Conservation (phyloP, 2,888 invertebrate genomes). For the Kuschelorhynchus macadamiae region DNA sequence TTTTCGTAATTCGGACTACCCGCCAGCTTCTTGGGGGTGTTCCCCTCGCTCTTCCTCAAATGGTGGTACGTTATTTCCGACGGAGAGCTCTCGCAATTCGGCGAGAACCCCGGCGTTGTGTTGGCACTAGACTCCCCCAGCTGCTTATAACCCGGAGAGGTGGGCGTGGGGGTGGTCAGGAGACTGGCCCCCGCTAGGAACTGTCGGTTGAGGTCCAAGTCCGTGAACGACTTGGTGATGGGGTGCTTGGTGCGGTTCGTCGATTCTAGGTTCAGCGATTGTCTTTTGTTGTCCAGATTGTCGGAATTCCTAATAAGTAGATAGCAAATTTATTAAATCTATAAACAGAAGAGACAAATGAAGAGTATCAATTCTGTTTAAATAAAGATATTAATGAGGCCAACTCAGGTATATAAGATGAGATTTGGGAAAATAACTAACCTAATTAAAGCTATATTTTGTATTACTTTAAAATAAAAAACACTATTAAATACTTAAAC, state of each 20-base stretch:
- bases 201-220: conserved; percentile 61
- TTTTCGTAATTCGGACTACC: conserved; percentile 62
- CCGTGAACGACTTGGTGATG: conserved; percentile 65
- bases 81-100: conserved; percentile 58
- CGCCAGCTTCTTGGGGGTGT: conserved; percentile 32
- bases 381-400: too few relatives aligned
- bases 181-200: conserved; percentile 58
- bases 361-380: too few relatives aligned
- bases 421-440: too few relatives aligned
- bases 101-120: conserved; percentile 62
- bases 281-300: conserved; percentile 60
- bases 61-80: conserved; percentile 55
- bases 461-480: too few relatives aligned
- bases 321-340: too few relatives aligned
- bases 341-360: too few relatives aligned
- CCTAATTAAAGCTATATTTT: too few relatives aligned
- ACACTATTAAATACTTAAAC: too few relatives aligned
- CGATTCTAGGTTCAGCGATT: conserved; percentile 64
- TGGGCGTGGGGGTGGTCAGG: conserved; percentile 63
- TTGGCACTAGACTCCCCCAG: conserved; percentile 64
- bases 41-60: conserved; percentile 46
- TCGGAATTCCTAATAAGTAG: conserved; percentile 62
- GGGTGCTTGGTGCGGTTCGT: conserved; percentile 39
- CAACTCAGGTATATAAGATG: too few relatives aligned
- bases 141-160: conserved; percentile 65